These are phyloP conservation scores for Eumaeus atala DNA, from an alignment of 1,140 invertebrate genomes.

Conservation along the genomic window DNA sequence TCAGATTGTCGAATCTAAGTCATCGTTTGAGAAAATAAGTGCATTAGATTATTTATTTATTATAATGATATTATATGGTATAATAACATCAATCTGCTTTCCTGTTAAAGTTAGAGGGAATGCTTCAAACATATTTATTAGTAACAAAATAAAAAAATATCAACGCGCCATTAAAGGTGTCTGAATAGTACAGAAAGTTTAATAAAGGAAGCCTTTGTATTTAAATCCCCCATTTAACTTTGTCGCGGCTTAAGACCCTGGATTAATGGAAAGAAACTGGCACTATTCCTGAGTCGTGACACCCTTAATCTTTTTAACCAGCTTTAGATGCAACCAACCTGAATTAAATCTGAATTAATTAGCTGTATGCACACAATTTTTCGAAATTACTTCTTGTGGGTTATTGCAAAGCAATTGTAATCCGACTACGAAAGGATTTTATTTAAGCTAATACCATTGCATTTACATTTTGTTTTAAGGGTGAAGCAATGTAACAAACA, in stretches of 20 bases:
- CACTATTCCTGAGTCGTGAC: constrained; percentile 22
- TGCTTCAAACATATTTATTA: too few species aligned
- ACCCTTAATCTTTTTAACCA: constrained; percentile 32
- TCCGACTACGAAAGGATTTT: neutral
- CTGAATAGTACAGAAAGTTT: constrained; percentile 25
- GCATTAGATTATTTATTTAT: too few species aligned
- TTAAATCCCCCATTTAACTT: constrained; percentile 34
- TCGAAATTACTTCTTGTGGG: neutral
- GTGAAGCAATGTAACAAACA: too few species aligned
- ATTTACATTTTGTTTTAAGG: too few species aligned
- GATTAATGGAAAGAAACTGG: constrained; percentile 28
- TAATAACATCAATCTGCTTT: too few species aligned
- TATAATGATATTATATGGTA: too few species aligned
- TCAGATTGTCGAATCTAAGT: too few species aligned
- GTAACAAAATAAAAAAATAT: constrained; percentile 9
- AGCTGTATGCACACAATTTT: neutral
- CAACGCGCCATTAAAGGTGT: constrained; percentile 11
- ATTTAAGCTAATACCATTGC: too few species aligned
- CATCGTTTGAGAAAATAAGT: too few species aligned
- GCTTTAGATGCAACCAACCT: constrained; percentile 24
- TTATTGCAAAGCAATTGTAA: neutral
- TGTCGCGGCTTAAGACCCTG: constrained; percentile 25
- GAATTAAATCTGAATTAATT: constrained; percentile 19
- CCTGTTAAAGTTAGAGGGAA: too few species aligned
- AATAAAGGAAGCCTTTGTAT: constrained; percentile 28